Conservation (phyloP, 2,888 invertebrate genomes). For the Eupithecia pulchellata region DNA sequence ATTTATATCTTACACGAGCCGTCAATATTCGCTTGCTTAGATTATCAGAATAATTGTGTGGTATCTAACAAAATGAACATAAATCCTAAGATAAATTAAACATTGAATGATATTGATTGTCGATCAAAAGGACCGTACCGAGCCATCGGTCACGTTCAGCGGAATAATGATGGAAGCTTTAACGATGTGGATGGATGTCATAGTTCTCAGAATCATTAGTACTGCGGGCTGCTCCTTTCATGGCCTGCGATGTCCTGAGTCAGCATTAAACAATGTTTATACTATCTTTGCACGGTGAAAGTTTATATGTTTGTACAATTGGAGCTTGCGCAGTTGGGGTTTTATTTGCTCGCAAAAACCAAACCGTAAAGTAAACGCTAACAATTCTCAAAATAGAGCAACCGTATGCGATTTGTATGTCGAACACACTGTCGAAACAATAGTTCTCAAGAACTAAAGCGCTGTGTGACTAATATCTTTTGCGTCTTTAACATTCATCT, state of each 20-base stretch:
- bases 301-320: slow-evolving; percentile 50
- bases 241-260: slow-evolving; percentile 41
- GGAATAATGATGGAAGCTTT: slow-evolving; percentile 63
- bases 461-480: slow-evolving; percentile 70
- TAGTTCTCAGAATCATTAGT: slow-evolving; percentile 59
- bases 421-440: slow-evolving; percentile 74
- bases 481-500: slow-evolving; percentile 58
- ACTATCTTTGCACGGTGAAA: slow-evolving; percentile 31
- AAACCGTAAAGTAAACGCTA: slow-evolving; percentile 67
- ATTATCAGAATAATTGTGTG: slow-evolving; percentile 64
- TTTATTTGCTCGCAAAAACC: slow-evolving; percentile 71
- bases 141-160: slow-evolving; percentile 63
- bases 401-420: slow-evolving; percentile 71
- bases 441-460: slow-evolving; percentile 60
- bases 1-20: slow-evolving; percentile 19
- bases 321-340: slow-evolving; percentile 56
- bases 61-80: slow-evolving; percentile 72
- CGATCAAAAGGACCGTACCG: slow-evolving; percentile 71
- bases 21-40: slow-evolving; percentile 47
- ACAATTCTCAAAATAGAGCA: slow-evolving; percentile 74
- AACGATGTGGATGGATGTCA: slow-evolving; percentile 64
- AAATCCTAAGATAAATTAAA: slow-evolving; percentile 75
- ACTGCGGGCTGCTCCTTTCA: slow-evolving; percentile 38
- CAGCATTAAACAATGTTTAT: slow-evolving; percentile 33
- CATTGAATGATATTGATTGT: slow-evolving; percentile 70